phyloP scores from a whole-genome alignment of 2,888 invertebrate species.

The Drosophila bunnanda region DNA sequence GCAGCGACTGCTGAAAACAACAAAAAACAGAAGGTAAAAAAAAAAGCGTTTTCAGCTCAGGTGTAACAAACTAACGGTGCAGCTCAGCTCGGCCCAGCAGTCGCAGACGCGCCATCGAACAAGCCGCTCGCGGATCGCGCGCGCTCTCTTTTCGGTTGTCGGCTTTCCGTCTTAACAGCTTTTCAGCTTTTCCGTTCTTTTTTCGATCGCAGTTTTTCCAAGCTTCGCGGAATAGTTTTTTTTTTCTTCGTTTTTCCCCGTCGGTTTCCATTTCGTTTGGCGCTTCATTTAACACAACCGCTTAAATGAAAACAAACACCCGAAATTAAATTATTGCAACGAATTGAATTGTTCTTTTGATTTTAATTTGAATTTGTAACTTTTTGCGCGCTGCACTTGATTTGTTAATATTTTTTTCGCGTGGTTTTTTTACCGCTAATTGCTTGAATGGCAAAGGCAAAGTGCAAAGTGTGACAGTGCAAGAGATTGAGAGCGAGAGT shows the following conservation, averaged over 20 bases:
- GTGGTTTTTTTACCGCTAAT: slow-evolving; percentile 36
- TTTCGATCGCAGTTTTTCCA: slow-evolving; percentile 2
- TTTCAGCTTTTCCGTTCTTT: slow-evolving; percentile 20
- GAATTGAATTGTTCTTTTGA: slow-evolving; percentile 2
- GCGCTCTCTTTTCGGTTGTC: slow-evolving; percentile 22
- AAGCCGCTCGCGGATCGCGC: slow-evolving; percentile 57
- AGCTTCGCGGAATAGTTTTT: neutral
- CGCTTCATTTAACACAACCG: slow-evolving; percentile 39
- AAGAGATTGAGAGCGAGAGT: slow-evolving; percentile 16
- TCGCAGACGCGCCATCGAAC: slow-evolving; percentile 72
- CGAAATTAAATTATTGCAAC: slow-evolving; percentile 11
- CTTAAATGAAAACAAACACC: slow-evolving; percentile 22
- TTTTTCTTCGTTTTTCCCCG: slow-evolving; percentile 1
- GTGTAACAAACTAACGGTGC: slow-evolving; percentile 81
- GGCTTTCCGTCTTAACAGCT: slow-evolving; percentile 11
- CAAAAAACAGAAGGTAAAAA: neutral
- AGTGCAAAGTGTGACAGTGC: slow-evolving; percentile 60
- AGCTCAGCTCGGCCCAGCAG: slow-evolving; percentile 68
- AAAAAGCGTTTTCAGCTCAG: slow-evolving; percentile 60
- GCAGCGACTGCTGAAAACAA: slow-evolving; percentile 3
- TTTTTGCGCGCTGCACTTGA: slow-evolving; percentile 32
- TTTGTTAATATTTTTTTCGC: slow-evolving; percentile 16
- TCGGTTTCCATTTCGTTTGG: slow-evolving; percentile 25
- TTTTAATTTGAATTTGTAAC: neutral
- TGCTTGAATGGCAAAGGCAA: slow-evolving; percentile 44